Percentiles rank a stretch among this genome's conserved stretches.
Evolutionary conservation across 35 echinoderm and acorn worm genomes (phyloP).

Genomic region (Lytechinus variegatus): DNA sequence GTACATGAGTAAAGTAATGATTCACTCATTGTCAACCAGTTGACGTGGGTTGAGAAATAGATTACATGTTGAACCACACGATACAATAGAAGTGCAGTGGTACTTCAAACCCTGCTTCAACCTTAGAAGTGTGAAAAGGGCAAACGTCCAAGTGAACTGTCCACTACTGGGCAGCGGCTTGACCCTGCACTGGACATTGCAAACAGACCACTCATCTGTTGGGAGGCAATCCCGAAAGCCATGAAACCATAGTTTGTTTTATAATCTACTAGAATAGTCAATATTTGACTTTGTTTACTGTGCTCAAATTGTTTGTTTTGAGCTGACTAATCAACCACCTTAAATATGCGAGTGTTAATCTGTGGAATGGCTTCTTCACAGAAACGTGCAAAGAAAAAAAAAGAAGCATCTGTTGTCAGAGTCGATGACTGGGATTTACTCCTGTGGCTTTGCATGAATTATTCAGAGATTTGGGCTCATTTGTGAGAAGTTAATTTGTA

Average conservation of each 20-base stretch:
- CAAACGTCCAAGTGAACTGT: background rate
- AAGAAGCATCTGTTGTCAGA: background rate
- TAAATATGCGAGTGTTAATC: background rate
- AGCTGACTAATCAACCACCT: slow-evolving; percentile 1
- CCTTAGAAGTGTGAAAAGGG: background rate
- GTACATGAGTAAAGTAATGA: background rate
- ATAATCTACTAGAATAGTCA: background rate
- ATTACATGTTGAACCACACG: background rate
- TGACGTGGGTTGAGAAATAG: background rate
- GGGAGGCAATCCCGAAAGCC: background rate
- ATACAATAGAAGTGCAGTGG: background rate
- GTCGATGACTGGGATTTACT: background rate
- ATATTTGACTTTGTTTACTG: background rate
- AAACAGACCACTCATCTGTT: slow-evolving; percentile 2
- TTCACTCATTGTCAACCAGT: background rate
- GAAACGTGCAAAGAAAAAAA: background rate
- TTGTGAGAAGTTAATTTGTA: background rate
- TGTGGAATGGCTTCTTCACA: slow-evolving; percentile 9
- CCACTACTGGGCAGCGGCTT: background rate
- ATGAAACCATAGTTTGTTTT: background rate
- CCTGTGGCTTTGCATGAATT: background rate
- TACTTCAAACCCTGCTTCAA: background rate
- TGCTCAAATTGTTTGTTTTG: slow-evolving; percentile 5
- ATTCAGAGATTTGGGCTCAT: background rate
- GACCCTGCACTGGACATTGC: background rate